These are phyloP conservation scores for Dinomys branickii DNA, from an alignment of 2,113 vertebrate species.

Conservation along the genomic window DNA sequence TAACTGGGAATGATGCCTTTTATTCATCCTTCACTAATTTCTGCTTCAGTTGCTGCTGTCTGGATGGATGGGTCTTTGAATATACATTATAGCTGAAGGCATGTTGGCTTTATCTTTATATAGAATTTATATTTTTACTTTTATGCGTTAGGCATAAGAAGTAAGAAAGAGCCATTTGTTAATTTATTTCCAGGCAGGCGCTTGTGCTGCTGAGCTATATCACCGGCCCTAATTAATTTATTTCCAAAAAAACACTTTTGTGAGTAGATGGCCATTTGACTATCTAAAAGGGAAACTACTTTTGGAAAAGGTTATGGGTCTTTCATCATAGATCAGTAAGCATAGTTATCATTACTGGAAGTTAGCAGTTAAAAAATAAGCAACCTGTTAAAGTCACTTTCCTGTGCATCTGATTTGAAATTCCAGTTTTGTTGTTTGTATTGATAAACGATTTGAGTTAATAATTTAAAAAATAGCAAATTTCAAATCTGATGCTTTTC, in stretches of 20 bases:
- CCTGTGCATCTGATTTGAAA: slow-evolving; percentile 34
- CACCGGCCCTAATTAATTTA: no score
- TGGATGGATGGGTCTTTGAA: slow-evolving; percentile 62
- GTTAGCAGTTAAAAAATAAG: slow-evolving; percentile 21
- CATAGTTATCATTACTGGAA: slow-evolving; percentile 59
- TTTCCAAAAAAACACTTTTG: slow-evolving; percentile 22
- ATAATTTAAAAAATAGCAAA: slow-evolving; percentile 13
- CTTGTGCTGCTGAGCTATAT: no score
- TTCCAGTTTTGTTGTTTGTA: slow-evolving; percentile 38
- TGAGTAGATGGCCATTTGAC: slow-evolving; percentile 56
- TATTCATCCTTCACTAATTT: slow-evolving; percentile 64
- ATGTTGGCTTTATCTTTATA: slow-evolving; percentile 59
- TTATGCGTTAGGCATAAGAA: slow-evolving; percentile 47
- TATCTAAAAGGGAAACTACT: slow-evolving; percentile 49
- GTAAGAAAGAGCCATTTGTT: slow-evolving; percentile 43
- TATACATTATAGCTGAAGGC: slow-evolving; percentile 67
- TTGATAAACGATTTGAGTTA: slow-evolving; percentile 46
- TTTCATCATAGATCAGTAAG: slow-evolving; percentile 48
- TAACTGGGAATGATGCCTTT: slow-evolving; percentile 37
- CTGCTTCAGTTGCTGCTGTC: slow-evolving; percentile 60
- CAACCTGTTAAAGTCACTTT: slow-evolving; percentile 54
- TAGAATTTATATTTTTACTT: slow-evolving; percentile 71
- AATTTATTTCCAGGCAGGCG: slow-evolving; percentile 46
- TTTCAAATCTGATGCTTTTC: slow-evolving; percentile 44
- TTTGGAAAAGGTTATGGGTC: slow-evolving; percentile 46